Conservation (phyloP, 2,888 invertebrate genomes). For the Drymonia ruficornis region DNA sequence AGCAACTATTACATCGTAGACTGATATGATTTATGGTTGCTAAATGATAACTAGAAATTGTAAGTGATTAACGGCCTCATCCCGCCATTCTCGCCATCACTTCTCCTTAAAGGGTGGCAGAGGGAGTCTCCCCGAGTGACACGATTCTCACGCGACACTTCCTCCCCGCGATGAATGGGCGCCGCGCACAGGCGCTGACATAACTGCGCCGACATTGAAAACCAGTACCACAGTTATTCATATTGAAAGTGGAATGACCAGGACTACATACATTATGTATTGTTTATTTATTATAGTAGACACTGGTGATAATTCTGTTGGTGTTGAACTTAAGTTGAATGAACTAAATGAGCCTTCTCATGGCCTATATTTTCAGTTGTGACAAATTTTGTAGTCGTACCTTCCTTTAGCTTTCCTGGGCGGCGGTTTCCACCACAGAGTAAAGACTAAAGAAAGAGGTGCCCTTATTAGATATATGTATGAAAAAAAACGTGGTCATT, state of each 20-base stretch:
- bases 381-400: too few species aligned
- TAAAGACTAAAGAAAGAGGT: too few species aligned
- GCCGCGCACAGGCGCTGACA: slow-evolving; percentile 61
- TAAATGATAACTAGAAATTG: not conserved
- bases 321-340: not conserved
- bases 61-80: too few species aligned
- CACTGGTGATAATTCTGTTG: too few species aligned
- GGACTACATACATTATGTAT: slow-evolving; percentile 12
- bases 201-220: slow-evolving; percentile 59
- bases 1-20: not conserved
- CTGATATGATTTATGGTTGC: not conserved
- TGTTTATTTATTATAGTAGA: not conserved
- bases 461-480: too few species aligned
- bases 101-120: slow-evolving; percentile 19
- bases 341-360: too few species aligned
- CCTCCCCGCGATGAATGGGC: slow-evolving; percentile 81
- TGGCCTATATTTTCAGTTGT: too few species aligned
- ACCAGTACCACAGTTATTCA: slow-evolving; percentile 58
- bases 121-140: slow-evolving; percentile 63
- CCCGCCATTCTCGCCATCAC: not conserved
- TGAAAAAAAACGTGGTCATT: too few species aligned
- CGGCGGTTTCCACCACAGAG: too few species aligned
- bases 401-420: too few species aligned
- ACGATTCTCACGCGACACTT: slow-evolving; percentile 82
- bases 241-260: slow-evolving; percentile 56